A percentile compares a stretch with the other conserved stretches of the same genome.
Evolutionary conservation across 2,797 vertebrate species (phyloP).

Genomic region (Peromyscus eremicus): DNA sequence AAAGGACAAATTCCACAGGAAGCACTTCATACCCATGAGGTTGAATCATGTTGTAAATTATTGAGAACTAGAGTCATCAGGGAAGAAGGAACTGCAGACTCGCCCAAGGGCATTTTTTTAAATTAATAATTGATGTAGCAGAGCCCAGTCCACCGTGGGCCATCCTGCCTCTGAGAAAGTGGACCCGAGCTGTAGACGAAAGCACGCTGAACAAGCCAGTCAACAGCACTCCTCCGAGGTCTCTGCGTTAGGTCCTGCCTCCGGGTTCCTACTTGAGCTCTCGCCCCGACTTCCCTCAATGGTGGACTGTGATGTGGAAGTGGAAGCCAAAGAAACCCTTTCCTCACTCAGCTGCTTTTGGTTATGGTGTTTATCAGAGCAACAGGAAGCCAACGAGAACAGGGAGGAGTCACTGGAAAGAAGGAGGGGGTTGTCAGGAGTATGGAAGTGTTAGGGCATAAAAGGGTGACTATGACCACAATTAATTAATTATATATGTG

Average conservation of each 20-base stretch:
- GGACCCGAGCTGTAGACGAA: not conserved
- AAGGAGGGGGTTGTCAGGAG: not conserved
- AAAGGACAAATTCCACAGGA: not conserved
- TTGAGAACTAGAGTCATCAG: too few relatives aligned
- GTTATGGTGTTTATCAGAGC: not conserved
- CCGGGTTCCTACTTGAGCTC: not conserved
- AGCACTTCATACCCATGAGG: not conserved
- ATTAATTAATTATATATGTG: not conserved
- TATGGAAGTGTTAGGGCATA: too few relatives aligned
- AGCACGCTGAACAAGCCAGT: not conserved
- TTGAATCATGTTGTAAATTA: not conserved
- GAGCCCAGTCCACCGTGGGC: not conserved
- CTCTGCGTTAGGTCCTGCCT: not conserved
- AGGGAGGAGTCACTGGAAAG: not conserved
- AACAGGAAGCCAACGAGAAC: not conserved
- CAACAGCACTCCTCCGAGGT: not conserved
- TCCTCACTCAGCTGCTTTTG: not conserved
- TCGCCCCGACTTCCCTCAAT: not conserved
- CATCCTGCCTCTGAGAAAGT: too few relatives aligned
- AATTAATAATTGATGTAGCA: not conserved
- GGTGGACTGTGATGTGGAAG: too few relatives aligned
- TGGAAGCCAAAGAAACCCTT: not conserved
- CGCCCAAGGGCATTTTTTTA: not conserved
- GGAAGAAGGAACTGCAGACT: not conserved
- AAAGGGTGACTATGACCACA: not conserved